These are phyloP conservation scores for Procambarus virginalis DNA, from an alignment of 1,140 invertebrate genomes.

Conservation along the genomic window DNA sequence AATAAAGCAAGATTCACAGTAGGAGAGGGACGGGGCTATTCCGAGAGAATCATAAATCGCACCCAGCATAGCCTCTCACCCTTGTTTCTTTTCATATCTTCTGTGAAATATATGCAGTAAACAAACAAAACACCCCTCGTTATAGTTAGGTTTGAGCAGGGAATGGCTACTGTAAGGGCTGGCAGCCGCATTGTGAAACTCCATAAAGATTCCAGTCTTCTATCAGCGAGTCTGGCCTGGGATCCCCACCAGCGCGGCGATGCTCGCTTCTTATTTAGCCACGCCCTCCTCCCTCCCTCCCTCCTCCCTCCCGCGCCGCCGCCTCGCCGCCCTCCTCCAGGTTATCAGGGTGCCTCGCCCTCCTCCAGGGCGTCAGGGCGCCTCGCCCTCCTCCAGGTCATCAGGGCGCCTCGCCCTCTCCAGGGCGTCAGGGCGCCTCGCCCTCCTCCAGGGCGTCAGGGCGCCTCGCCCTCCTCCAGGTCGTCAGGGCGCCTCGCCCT, in stretches of 20 bases:
- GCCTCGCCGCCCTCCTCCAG: neutral
- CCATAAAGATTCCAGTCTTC: slow-evolving; percentile 49
- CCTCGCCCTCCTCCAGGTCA: too few species aligned
- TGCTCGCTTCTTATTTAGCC: too few species aligned
- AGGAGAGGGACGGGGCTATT: slow-evolving; percentile 29
- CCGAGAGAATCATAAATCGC: slow-evolving; percentile 42
- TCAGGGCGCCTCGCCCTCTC: too few species aligned
- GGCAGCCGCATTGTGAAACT: slow-evolving; percentile 35
- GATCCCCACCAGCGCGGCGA: neutral
- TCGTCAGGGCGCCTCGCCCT: too few species aligned
- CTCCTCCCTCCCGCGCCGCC: neutral
- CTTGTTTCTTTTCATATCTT: slow-evolving; percentile 64
- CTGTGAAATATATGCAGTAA: slow-evolving; percentile 63
- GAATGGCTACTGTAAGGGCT: slow-evolving; percentile 51
- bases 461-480: too few species aligned
- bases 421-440: too few species aligned
- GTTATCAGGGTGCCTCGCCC: too few species aligned
- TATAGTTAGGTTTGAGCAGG: slow-evolving; percentile 63
- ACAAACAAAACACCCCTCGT: slow-evolving; percentile 60
- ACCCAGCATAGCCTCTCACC: slow-evolving; percentile 32
- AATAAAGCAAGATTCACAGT: slow-evolving; percentile 29
- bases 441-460: too few species aligned
- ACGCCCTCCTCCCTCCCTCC: neutral
- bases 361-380: too few species aligned
- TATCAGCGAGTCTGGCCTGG: slow-evolving; percentile 11